Evolutionary conservation across 2,113 vertebrate species (phyloP).

Genomic region (Larimichthys crocea): DNA sequence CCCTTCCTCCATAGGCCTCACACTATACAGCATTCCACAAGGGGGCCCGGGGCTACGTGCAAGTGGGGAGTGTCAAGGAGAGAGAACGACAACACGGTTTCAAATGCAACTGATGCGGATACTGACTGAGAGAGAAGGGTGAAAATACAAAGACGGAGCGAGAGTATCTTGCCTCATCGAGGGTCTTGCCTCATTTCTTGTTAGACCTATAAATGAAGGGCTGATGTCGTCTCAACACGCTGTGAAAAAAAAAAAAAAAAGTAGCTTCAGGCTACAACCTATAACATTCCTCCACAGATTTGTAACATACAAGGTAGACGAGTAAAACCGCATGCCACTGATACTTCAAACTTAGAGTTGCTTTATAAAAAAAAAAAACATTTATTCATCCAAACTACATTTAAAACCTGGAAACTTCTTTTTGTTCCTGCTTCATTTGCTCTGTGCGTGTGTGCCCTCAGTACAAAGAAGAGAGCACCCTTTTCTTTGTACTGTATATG

Average conservation of each 20-base stretch:
- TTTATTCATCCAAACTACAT: conserved; percentile 26
- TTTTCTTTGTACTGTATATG: conserved; percentile 44
- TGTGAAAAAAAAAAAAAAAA: background rate
- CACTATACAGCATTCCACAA: conserved; percentile 83
- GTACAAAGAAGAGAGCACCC: background rate
- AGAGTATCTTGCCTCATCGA: conserved; percentile 1
- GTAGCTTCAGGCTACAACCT: background rate
- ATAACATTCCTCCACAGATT: conserved; percentile 7
- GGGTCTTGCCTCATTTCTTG: conserved; percentile 13
- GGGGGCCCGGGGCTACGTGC: conserved; percentile 73
- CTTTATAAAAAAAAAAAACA: conserved; percentile 2
- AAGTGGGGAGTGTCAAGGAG: conserved; percentile 74
- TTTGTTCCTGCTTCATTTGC: conserved; percentile 18
- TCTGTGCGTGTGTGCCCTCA: background rate
- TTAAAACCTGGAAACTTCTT: background rate
- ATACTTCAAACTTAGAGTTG: conserved; percentile 13
- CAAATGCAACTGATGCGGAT: conserved; percentile 57
- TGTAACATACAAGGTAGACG: background rate
- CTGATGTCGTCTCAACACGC: conserved; percentile 6
- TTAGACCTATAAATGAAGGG: conserved; percentile 24
- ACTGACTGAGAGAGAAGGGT: conserved; percentile 13
- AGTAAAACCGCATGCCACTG: background rate
- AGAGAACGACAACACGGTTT: conserved; percentile 51
- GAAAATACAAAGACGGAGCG: conserved; percentile 14
- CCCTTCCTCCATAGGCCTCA: conserved; percentile 82